Evolutionary conservation across 2,113 vertebrate genomes (phyloP).

Genomic region (Bostrychus sinensis): DNA sequence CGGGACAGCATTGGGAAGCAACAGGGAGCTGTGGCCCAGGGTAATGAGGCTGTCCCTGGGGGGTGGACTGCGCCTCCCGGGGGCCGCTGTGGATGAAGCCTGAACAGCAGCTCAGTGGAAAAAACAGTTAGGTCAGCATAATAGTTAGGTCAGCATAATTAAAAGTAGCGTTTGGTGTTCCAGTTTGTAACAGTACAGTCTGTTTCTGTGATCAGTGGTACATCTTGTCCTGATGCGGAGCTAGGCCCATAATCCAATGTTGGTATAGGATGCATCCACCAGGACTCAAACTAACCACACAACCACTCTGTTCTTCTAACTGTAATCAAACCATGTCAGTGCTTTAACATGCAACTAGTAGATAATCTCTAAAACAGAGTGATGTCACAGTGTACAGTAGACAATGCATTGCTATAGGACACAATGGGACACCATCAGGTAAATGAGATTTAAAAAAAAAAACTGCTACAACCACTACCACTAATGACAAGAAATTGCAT

Average conservation of each 20-base stretch:
- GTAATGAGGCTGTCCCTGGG: constrained; percentile 46
- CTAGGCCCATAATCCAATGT: too few species aligned
- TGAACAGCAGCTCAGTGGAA: constrained; percentile 35
- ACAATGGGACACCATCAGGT: too few species aligned
- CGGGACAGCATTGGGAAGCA: constrained; percentile 36
- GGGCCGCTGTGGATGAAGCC: constrained; percentile 22
- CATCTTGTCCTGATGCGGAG: neutral
- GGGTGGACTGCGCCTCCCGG: constrained; percentile 19
- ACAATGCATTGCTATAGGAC: too few species aligned
- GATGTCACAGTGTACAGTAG: too few species aligned
- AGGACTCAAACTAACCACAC: too few species aligned
- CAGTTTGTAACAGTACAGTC: neutral
- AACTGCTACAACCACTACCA: too few species aligned
- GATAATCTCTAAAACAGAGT: too few species aligned
- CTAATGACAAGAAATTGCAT: too few species aligned
- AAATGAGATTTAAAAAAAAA: too few species aligned
- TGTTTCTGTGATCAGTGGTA: constrained; percentile 6
- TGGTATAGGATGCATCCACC: too few species aligned
- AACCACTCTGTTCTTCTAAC: constrained; percentile 13
- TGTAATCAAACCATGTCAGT: neutral
- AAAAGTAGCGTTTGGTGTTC: neutral
- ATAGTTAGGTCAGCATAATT: neutral
- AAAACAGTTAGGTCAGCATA: constrained; percentile 9
- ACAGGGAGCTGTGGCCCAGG: constrained; percentile 33
- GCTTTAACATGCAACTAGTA: too few species aligned